Percentiles rank a stretch among this genome's conserved stretches.
Evolutionary conservation across 2,797 vertebrate genomes (phyloP).

Genomic region (Tarsius wallacei): DNA sequence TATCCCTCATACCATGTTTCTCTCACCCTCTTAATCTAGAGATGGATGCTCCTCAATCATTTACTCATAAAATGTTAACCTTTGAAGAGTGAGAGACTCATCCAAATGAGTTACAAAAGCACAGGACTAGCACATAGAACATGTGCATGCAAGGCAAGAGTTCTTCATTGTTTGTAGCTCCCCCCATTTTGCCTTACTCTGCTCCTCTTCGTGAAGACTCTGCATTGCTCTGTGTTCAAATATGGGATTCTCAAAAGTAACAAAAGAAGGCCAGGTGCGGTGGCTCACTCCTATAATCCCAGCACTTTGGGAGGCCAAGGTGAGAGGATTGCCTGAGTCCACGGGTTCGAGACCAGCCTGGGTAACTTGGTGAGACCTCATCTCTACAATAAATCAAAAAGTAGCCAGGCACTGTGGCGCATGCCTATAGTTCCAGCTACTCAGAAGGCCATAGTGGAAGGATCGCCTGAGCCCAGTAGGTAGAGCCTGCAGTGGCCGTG

Average conservation of each 20-base stretch:
- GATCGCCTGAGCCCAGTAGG: too few relatives aligned
- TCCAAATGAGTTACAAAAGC: constrained; percentile 61
- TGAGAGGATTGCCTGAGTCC: too few relatives aligned
- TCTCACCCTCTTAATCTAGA: not conserved
- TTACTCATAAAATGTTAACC: not conserved
- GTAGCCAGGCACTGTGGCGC: too few relatives aligned
- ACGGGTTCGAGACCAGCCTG: too few relatives aligned
- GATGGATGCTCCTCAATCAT: not conserved
- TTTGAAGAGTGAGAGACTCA: not conserved
- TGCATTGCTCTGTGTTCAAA: not conserved
- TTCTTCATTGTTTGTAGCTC: not conserved
- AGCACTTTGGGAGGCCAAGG: too few relatives aligned
- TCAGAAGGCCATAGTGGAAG: too few relatives aligned
- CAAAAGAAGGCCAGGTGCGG: not conserved
- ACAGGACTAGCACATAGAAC: not conserved
- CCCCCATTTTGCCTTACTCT: not conserved
- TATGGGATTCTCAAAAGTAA: constrained; percentile 12
- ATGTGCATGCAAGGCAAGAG: not conserved
- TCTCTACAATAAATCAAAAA: too few relatives aligned
- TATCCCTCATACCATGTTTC: not conserved
- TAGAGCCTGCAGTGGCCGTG: too few relatives aligned
- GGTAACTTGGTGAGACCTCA: too few relatives aligned
- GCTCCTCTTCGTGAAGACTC: constrained; percentile 11
- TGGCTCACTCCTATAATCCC: too few relatives aligned
- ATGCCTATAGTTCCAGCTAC: too few relatives aligned